These are phyloP conservation scores for Phalacrocorax pelagicus DNA, from an alignment of 2,113 vertebrate species.

Conservation along the genomic window DNA sequence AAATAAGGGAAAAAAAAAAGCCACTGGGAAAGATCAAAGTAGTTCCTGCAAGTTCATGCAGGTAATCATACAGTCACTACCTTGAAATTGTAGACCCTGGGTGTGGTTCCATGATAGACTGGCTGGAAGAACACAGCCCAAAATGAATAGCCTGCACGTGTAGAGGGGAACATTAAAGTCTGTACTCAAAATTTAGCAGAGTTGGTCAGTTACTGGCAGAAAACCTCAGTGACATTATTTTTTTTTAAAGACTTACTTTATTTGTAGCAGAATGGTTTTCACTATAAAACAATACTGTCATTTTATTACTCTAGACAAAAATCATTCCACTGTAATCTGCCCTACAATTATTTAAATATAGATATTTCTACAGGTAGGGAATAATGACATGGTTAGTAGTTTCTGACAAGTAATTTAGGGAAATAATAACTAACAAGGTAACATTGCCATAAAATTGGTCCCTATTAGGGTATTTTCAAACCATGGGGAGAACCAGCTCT, in stretches of 20 bases:
- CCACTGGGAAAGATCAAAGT: not conserved
- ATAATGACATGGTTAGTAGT: not conserved
- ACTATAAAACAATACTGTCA: not conserved
- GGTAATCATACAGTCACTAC: not conserved
- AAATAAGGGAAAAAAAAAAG: no score
- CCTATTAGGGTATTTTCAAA: rapidly evolving
- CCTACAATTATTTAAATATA: not conserved
- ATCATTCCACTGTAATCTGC: not conserved
- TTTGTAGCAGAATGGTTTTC: not conserved
- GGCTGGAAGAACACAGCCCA: not conserved
- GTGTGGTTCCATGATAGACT: not conserved
- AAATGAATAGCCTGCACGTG: not conserved
- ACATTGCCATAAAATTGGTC: not conserved
- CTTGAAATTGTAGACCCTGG: not conserved
- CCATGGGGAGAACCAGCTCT: not conserved
- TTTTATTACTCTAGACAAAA: not conserved
- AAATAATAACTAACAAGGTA: not conserved
- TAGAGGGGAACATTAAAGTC: not conserved
- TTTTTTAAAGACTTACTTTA: not conserved
- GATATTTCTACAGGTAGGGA: not conserved
- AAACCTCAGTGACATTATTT: not conserved
- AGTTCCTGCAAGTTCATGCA: not conserved
- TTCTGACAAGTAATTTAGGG: not conserved
- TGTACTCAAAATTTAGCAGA: not conserved
- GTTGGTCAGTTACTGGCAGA: not conserved